These are phyloP conservation scores for Bufotes viridis DNA, from an alignment of 2,797 vertebrate species.

Conservation along the genomic window DNA sequence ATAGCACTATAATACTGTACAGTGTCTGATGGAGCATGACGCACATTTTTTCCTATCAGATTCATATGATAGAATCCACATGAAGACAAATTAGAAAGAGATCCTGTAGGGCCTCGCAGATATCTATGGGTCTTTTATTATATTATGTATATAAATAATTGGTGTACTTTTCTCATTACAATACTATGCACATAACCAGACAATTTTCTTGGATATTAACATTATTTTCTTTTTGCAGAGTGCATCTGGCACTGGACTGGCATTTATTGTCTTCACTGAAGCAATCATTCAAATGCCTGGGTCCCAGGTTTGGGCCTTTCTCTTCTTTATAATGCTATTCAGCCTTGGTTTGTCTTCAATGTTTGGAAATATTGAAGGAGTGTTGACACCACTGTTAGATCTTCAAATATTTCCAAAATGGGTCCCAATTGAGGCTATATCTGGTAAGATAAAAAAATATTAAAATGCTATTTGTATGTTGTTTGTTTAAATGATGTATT, in stretches of 20 bases:
- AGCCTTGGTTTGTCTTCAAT: conserved; percentile 89
- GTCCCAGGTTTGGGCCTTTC: conserved; percentile 85
- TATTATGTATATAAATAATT: too few relatives aligned
- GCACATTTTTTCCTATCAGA: too few relatives aligned
- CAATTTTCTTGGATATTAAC: neutral
- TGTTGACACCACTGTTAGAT: conserved; percentile 83
- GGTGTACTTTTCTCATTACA: too few relatives aligned
- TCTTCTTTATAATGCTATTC: conserved; percentile 92
- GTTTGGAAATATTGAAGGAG: conserved; percentile 88
- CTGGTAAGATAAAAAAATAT: conserved; percentile 74
- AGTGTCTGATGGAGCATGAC: too few relatives aligned
- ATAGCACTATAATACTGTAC: too few relatives aligned
- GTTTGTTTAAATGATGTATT: too few relatives aligned
- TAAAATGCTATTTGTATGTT: neutral
- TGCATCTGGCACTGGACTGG: conserved; percentile 88
- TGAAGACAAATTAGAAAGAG: too few relatives aligned
- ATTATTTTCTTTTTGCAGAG: conserved; percentile 74
- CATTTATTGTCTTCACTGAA: conserved; percentile 90
- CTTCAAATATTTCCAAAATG: conserved; percentile 76
- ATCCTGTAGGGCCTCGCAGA: too few relatives aligned
- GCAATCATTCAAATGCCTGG: conserved; percentile 86
- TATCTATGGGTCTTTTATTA: too few relatives aligned
- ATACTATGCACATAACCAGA: neutral
- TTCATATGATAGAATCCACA: too few relatives aligned
- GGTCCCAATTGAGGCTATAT: conserved; percentile 78